Conservation (phyloP, 2,888 invertebrate genomes). For the Rhagonycha fulva region DNA sequence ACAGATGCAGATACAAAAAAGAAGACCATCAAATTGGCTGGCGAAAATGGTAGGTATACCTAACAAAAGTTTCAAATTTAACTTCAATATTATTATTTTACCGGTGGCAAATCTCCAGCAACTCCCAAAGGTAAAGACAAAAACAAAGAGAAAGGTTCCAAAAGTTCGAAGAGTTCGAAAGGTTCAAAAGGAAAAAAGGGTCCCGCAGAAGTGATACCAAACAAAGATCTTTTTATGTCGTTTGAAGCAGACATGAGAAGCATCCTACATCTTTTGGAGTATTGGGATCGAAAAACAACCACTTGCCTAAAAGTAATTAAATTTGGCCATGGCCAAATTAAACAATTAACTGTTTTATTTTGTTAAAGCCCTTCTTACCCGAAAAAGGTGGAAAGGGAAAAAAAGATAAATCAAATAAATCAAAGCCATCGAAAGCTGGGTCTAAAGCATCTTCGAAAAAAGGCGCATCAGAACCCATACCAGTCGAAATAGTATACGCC, state of each 20-base stretch:
- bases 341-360: background rate
- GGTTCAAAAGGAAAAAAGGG: background rate
- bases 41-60: background rate
- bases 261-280: conserved; percentile 40
- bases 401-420: background rate
- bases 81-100: background rate
- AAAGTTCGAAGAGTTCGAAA: background rate
- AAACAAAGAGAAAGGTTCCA: no score
- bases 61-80: background rate
- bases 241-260: conserved; percentile 36
- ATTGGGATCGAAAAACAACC: conserved; percentile 42
- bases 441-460: background rate
- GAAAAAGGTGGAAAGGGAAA: background rate
- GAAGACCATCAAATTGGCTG: background rate
- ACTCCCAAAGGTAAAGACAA: background rate
- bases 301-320: conserved; percentile 2
- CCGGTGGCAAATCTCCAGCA: background rate
- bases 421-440: background rate
- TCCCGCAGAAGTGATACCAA: background rate
- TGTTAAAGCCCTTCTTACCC: background rate
- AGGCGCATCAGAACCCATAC: background rate
- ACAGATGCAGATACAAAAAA: background rate
- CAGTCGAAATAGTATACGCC: background rate
- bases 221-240: conserved; percentile 35
- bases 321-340: background rate